Evolutionary conservation across 2,797 vertebrate species (phyloP).

Genomic region (Argyrosomus regius): DNA sequence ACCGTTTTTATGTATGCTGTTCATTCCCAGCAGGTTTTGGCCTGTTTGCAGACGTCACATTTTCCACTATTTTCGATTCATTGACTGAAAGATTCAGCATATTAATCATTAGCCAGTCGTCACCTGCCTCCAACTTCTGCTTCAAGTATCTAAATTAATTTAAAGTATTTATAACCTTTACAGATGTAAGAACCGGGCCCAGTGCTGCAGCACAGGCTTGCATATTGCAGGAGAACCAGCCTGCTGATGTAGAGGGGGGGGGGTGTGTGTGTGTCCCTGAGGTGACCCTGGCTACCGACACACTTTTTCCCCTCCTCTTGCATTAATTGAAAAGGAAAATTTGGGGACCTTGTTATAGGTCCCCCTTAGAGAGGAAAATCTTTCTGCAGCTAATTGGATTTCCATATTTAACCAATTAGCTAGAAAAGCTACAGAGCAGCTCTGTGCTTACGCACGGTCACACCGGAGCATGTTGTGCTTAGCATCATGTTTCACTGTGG

Average conservation of each 20-base stretch:
- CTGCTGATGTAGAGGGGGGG: conserved; percentile 34
- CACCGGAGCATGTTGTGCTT: conserved; percentile 81
- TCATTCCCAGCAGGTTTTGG: not conserved
- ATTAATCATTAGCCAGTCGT: not conserved
- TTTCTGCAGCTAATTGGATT: conserved; percentile 83
- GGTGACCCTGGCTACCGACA: conserved; percentile 75
- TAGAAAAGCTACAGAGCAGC: conserved; percentile 78
- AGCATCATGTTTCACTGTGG: conserved; percentile 84
- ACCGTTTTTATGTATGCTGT: not conserved
- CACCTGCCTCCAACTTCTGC: not conserved
- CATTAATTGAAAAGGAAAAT: conserved; percentile 75
- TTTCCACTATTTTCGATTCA: not conserved
- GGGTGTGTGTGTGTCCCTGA: conserved; percentile 51
- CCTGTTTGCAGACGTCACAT: not conserved
- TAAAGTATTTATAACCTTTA: not conserved
- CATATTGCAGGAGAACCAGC: conserved; percentile 34
- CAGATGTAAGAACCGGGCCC: not conserved
- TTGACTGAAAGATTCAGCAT: not conserved
- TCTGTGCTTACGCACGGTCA: conserved; percentile 80
- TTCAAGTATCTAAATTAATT: not conserved
- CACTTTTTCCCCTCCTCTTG: conserved; percentile 67
- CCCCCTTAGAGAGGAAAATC: conserved; percentile 69
- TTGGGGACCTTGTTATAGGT: conserved; percentile 69
- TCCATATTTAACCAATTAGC: conserved; percentile 88
- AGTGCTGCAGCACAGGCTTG: conserved; percentile 4